Conservation (phyloP, 2,113 vertebrate genomes). For the Aldabrachelys gigantea region DNA sequence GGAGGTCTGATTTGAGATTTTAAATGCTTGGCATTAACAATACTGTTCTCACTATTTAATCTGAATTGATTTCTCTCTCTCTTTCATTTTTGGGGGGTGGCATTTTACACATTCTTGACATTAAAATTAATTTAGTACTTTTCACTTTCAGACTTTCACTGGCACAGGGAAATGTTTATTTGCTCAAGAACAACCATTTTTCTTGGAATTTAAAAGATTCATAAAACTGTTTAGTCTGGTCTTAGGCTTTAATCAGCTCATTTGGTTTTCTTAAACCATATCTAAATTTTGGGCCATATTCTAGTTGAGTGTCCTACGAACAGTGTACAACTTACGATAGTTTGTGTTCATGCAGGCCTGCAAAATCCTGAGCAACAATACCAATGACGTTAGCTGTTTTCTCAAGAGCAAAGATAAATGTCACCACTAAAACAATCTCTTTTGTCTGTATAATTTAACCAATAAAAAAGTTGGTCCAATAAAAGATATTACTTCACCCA, state of each 20-base stretch:
- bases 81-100: not conserved
- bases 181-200: not conserved
- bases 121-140: not conserved
- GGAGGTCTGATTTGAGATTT: not conserved
- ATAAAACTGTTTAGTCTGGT: not conserved
- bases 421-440: not conserved
- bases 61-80: not conserved
- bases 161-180: not conserved
- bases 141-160: not conserved
- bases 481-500: not conserved
- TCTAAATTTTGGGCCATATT: not conserved
- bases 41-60: not conserved
- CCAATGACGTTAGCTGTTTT: not conserved
- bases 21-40: not conserved
- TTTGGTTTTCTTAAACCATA: not conserved
- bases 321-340: not conserved
- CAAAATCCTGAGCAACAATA: fast-evolving
- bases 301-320: not conserved
- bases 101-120: not conserved
- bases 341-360: not conserved
- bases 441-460: not conserved
- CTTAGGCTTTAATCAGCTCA: not conserved
- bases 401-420: not conserved
- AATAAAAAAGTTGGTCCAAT: not conserved
- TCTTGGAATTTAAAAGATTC: not conserved